phyloP scores from a whole-genome alignment of 2,113 vertebrate species.

The Glareola pratincola region DNA sequence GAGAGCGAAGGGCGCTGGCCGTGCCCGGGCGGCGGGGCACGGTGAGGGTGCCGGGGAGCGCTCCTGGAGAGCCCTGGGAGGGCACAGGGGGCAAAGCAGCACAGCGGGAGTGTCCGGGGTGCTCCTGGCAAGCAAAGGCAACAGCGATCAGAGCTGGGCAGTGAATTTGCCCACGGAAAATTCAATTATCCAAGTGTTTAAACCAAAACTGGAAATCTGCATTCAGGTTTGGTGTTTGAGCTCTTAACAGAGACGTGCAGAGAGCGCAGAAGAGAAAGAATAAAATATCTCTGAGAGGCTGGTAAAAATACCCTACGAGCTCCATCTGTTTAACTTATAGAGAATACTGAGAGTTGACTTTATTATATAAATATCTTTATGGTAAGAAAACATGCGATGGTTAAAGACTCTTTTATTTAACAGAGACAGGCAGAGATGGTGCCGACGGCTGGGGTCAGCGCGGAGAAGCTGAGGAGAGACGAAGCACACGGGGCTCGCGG shows the following conservation, averaged over 20 bases:
- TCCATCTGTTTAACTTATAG: not conserved
- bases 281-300: not conserved
- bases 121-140: not conserved
- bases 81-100: accelerated
- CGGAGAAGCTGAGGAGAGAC: not conserved
- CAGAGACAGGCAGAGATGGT: not conserved
- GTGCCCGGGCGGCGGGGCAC: accelerated
- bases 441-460: accelerated
- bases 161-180: not conserved
- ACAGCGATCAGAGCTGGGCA: not conserved
- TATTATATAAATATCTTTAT: not conserved
- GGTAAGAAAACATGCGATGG: not conserved
- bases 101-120: accelerated
- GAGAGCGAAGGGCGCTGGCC: accelerated
- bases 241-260: not conserved
- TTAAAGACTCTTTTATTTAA: not conserved
- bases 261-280: not conserved
- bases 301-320: not conserved
- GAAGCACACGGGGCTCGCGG: accelerated
- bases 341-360: not conserved
- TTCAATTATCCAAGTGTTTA: not conserved
- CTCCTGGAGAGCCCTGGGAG: not conserved
- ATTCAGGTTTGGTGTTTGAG: not conserved
- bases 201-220: not conserved
- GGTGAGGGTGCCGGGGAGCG: accelerated